Base-by-base conservation (phyloP, 2,113 vertebrate species). In the Cettia cetti region DNA sequence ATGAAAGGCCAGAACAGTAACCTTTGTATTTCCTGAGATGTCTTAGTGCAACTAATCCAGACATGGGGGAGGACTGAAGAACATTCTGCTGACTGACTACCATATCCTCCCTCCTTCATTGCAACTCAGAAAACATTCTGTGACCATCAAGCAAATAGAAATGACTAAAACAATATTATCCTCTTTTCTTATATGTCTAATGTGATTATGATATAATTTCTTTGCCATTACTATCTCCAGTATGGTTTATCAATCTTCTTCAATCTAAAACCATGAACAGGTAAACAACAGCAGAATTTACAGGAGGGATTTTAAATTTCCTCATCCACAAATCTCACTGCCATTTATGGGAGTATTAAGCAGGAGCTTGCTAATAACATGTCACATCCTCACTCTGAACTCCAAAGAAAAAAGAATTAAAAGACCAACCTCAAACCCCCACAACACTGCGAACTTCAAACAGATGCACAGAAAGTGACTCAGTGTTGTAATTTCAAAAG, bases 381-480 rank as follows among this genome's bases (percentile, higher is more conserved):
- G 1, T 18, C 63, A 42, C 12, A 24, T 37, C 22, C 33, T 39
- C 16, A 5, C 14, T 26, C 13, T 35, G 42, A 82, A 61, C n/a
- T 40, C 39, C 18, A 31, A 30, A 37, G 7, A 13, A 40, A 26
- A 59, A 23, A 40, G 7, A 15, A 33, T 40, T 12, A 61, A 28
- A 63, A 54, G 4, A 39, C 16, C 20, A 69, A 35, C 16, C 9
- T 33, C 27, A 37, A 71, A 63, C n/a, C 3, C 5, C 9, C 13
- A 39, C 7, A 33, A 47, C n/a, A 17, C 3, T 13, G 9, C 0
- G 0, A 65, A 45, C 26, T 80, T 77, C 63, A 90, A 83, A 42
- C 24, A 76, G 19, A 30, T 33, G 31, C 39, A 54, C 33, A 75
- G 37, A 75, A 86, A 77, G 17, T 31, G 24, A 60, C 50, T 44